phyloP scores from a whole-genome alignment of 2,888 invertebrate species.

The Halocaridina rubra region DNA sequence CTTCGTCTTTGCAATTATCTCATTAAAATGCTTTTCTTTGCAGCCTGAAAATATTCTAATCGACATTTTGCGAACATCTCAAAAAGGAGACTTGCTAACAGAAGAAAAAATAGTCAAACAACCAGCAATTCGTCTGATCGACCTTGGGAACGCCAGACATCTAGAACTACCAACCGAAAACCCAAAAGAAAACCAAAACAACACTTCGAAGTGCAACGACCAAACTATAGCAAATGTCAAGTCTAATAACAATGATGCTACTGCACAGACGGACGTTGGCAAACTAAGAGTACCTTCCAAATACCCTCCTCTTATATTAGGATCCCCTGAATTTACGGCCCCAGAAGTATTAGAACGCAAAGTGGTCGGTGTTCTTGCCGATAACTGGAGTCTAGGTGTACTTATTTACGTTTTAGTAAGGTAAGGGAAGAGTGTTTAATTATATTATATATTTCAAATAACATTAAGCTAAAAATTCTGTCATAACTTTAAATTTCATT shows the following conservation, averaged over 20 bases:
- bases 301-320: constrained; percentile 11
- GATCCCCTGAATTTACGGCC: constrained; percentile 42
- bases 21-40: neutral
- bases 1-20: neutral
- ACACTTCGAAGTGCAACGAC: neutral
- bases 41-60: constrained; percentile 46
- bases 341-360: constrained; percentile 20
- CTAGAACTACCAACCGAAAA: neutral
- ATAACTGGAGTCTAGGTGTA: constrained; percentile 39
- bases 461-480: no score
- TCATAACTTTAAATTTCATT: no score
- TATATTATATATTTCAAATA: no score
- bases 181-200: no score
- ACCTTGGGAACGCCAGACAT: constrained; percentile 26
- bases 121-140: constrained; percentile 36
- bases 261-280: neutral
- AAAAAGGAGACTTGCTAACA: neutral
- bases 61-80: constrained; percentile 31
- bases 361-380: constrained; percentile 26
- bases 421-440: no score
- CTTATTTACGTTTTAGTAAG: constrained; percentile 47
- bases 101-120: neutral
- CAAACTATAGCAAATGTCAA: no score
- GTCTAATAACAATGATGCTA: neutral
- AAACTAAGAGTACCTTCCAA: neutral